Evolutionary conservation across 2,888 invertebrate genomes (phyloP), one percentile per base, ranked within the genome.

Genomic region (Gerosis bhagava): DNA sequence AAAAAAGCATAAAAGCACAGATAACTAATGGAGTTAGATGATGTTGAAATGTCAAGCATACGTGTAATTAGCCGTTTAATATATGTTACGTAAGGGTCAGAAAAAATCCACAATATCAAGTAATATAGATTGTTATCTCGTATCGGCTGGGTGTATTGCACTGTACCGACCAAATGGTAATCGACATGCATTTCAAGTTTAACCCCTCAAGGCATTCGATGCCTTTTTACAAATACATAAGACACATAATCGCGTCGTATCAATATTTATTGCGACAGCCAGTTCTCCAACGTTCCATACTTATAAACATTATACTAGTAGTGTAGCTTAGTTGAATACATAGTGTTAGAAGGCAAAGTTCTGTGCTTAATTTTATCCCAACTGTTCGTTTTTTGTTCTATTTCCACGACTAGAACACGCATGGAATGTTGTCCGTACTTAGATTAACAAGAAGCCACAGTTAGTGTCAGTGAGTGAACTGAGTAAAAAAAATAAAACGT

Each of bases 281-380:
- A 61, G 65, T 70, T 69, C 67, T 68, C 70, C 62, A 69, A 75
- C 73, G 76, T 73, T 83, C 77, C 75, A 76, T 83, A 82, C 79
- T 83, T 82, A 82, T 77, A 80, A 80, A 80, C 80, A 77, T 81
- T 77, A 78, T 77, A 72, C 71, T 77, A 68, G 77, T 78, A 74
- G 72, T 73, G 71, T 70, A 64, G 76, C 65, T 83, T 83, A 86
- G 86, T 86, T 77, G 75, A 69, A 60, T 72, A 70, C 70, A 69
- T 64, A 74, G 73, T 76, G 77, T 73, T 82, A 78, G 73, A 76
- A 80, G 74, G 77, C 76, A 80, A 77, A 79, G 77, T 78, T 76
- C 68, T 68, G 68, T 68, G 67, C 61, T 63, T 53, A 59, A 66
- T 57, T 59, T 41, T 45, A 32, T 19, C 25, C 28, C 41, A 37